Percentiles rank a stretch among this genome's conserved stretches.
phyloP scores from a whole-genome alignment of 2,888 invertebrate genomes.

The Macaria liturata region DNA sequence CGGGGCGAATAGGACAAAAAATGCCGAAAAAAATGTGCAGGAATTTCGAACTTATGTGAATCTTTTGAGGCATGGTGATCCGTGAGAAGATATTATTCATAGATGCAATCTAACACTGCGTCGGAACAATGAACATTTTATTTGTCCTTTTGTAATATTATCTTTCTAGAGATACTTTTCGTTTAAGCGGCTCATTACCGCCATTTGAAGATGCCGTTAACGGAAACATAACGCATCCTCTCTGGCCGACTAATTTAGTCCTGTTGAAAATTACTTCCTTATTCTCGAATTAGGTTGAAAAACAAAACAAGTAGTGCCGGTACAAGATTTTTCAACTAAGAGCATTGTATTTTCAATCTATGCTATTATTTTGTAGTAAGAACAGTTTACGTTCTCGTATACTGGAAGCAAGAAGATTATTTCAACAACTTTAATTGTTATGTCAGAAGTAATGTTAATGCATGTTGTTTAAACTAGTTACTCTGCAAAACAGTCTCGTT shows the following conservation, averaged over 20 bases:
- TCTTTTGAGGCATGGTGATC: constrained; percentile 21
- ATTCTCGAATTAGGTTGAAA: constrained; percentile 38
- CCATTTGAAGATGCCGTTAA: constrained; percentile 48
- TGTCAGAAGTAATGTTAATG: constrained; percentile 26
- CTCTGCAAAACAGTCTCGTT: constrained; percentile 42
- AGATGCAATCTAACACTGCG: neutral
- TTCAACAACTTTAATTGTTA: constrained; percentile 5
- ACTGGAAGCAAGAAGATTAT: neutral
- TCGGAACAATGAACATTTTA: constrained; percentile 17
- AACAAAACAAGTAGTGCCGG: constrained; percentile 30
- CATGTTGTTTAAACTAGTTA: constrained; percentile 35
- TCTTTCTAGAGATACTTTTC: constrained; percentile 28
- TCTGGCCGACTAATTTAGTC: constrained; percentile 59
- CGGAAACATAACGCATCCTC: constrained; percentile 63
- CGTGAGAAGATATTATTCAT: constrained; percentile 25
- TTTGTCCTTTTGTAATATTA: constrained; percentile 25
- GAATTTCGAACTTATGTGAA: constrained; percentile 42
- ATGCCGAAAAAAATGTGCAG: constrained; percentile 53
- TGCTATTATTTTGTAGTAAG: too few relatives aligned
- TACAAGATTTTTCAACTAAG: constrained; percentile 8
- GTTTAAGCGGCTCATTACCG: constrained; percentile 38
- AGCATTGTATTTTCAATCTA: too few relatives aligned
- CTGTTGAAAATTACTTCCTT: constrained; percentile 64
- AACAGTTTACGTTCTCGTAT: too few relatives aligned
- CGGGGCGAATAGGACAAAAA: constrained; percentile 55